These are phyloP conservation scores for Callopanchax toddi DNA, from an alignment of 2,113 vertebrate genomes.

Conservation along the genomic window DNA sequence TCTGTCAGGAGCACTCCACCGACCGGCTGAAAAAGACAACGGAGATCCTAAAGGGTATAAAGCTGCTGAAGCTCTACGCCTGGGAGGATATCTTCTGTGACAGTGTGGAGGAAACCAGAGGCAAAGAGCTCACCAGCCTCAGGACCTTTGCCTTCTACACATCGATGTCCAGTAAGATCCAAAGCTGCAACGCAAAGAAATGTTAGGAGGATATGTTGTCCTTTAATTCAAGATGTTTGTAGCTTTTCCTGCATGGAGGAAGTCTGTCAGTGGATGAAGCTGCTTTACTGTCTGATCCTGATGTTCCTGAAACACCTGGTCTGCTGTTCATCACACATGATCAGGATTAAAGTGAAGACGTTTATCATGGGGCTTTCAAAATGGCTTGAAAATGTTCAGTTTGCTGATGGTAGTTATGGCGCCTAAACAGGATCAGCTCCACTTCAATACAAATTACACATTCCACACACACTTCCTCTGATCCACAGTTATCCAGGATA, in stretches of 20 bases:
- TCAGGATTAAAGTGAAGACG: too few relatives aligned
- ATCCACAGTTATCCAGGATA: too few relatives aligned
- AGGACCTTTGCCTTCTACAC: constrained; percentile 71
- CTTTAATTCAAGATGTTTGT: too few relatives aligned
- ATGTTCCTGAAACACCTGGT: background rate
- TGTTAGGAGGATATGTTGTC: too few relatives aligned
- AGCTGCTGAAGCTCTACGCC: constrained; percentile 94
- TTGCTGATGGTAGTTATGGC: too few relatives aligned
- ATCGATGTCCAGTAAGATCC: constrained; percentile 69
- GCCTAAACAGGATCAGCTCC: too few relatives aligned
- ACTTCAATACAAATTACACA: too few relatives aligned
- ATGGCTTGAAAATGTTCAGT: too few relatives aligned
- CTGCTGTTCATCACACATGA: too few relatives aligned
- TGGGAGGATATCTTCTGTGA: constrained; percentile 97
- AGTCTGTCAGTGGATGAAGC: background rate
- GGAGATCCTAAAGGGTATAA: constrained; percentile 97
- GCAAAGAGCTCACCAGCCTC: constrained; percentile 84
- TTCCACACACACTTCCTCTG: too few relatives aligned
- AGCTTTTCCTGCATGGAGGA: background rate
- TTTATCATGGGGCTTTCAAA: too few relatives aligned
- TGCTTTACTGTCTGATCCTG: background rate
- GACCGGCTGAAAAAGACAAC: constrained; percentile 97
- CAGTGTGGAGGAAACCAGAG: constrained; percentile 91
- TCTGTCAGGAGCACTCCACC: constrained; percentile 92
- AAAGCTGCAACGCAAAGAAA: background rate